Percentiles rank a stretch among this genome's conserved stretches.
Evolutionary conservation across 2,888 invertebrate species (phyloP).

Genomic region (Athetis lepigone): DNA sequence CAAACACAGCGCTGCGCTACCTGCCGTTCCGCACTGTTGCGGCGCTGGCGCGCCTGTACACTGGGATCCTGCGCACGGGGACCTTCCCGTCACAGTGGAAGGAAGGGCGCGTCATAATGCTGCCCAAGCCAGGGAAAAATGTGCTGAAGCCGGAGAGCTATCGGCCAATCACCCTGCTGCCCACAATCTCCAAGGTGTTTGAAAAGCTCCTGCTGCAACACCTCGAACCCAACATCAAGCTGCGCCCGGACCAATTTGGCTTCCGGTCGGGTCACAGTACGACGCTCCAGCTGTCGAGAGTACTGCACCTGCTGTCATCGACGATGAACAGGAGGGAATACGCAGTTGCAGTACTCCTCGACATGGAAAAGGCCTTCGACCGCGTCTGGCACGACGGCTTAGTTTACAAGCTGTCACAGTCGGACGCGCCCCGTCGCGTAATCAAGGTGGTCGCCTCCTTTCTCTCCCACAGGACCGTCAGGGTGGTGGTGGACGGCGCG

Average conservation of each 20-base stretch:
- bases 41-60: constrained; percentile 22
- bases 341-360: no score
- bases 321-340: no score
- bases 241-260: constrained; percentile 18
- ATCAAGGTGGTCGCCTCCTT: background rate
- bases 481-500: background rate
- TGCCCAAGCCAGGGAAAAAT: constrained; percentile 60
- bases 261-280: constrained; percentile 10
- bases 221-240: constrained; percentile 6
- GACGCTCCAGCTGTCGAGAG: constrained; percentile 18
- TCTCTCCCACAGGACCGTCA: background rate
- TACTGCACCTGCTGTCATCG: background rate
- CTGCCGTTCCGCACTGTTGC: constrained; percentile 2
- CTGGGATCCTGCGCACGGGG: constrained; percentile 26
- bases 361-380: no score
- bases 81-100: constrained; percentile 51
- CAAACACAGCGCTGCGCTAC: background rate
- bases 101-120: constrained; percentile 38
- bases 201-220: constrained; percentile 46
- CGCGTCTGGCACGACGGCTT: no score
- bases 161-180: constrained; percentile 53
- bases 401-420: no score
- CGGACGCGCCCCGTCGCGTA: background rate
- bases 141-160: constrained; percentile 48
- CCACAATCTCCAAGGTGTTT: constrained; percentile 52